phyloP scores from a whole-genome alignment of 1,140 invertebrate species.

The Caerostris darwini region DNA sequence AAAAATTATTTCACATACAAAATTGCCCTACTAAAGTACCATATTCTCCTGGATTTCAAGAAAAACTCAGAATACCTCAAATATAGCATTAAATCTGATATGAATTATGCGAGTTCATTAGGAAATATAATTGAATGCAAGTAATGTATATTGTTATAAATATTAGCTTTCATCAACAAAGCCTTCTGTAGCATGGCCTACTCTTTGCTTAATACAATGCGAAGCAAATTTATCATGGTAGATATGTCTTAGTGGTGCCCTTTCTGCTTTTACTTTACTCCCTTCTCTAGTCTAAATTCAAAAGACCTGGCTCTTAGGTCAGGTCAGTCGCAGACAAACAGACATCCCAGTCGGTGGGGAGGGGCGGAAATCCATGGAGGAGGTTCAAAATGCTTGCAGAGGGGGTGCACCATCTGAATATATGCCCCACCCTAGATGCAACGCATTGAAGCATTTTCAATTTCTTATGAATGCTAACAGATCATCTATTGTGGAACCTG shows the following conservation, averaged over 20 bases:
- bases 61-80: too few relatives aligned
- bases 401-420: background rate
- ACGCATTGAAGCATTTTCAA: conserved; percentile 33
- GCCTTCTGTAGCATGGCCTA: background rate
- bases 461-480: conserved; percentile 40
- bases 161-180: background rate
- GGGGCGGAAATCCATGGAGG: background rate
- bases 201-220: background rate
- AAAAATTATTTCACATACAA: too few relatives aligned
- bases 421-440: conserved; percentile 5
- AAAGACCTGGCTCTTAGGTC: conserved; percentile 49
- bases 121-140: background rate
- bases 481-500: conserved; percentile 9
- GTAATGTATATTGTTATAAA: background rate
- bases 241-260: background rate
- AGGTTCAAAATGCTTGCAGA: background rate
- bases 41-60: too few relatives aligned
- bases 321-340: conserved; percentile 61
- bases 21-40: too few relatives aligned
- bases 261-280: conserved; percentile 6
- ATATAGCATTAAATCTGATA: too few relatives aligned
- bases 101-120: background rate
- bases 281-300: background rate
- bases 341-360: background rate
- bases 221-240: conserved; percentile 29